These are phyloP conservation scores for Nycticryphes semicollaris DNA, from an alignment of 2,113 vertebrate genomes.

Conservation along the genomic window DNA sequence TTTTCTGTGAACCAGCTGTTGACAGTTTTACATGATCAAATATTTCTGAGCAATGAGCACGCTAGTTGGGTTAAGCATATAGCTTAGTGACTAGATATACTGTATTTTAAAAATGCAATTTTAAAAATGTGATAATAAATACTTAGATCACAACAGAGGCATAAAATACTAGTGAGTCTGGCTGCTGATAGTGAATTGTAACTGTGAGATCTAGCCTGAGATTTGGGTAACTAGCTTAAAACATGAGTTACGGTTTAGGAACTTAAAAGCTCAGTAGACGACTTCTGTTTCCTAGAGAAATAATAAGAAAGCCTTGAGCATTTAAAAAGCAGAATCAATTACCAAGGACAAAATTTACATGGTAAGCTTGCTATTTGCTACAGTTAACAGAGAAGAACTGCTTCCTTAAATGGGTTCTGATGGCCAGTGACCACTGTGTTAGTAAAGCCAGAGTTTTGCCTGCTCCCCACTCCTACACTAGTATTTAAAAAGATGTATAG, in stretches of 20 bases:
- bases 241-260: neutral
- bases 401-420: neutral
- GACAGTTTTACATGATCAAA: neutral
- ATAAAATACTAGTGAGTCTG: neutral
- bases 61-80: neutral
- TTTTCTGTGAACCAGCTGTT: neutral
- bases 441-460: neutral
- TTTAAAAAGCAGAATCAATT: neutral
- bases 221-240: neutral
- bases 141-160: neutral
- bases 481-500: neutral
- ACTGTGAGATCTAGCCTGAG: neutral
- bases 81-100: neutral
- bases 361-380: neutral
- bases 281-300: neutral
- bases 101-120: neutral
- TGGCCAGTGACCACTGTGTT: neutral
- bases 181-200: neutral
- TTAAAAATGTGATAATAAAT: neutral
- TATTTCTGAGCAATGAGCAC: neutral
- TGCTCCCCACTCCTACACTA: rapidly evolving
- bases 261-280: neutral
- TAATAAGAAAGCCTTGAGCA: neutral
- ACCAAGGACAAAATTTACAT: neutral
- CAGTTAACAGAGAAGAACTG: neutral